These are phyloP conservation scores for Noctuana brunneofusca DNA, from an alignment of 2,888 invertebrate genomes.

Conservation along the genomic window DNA sequence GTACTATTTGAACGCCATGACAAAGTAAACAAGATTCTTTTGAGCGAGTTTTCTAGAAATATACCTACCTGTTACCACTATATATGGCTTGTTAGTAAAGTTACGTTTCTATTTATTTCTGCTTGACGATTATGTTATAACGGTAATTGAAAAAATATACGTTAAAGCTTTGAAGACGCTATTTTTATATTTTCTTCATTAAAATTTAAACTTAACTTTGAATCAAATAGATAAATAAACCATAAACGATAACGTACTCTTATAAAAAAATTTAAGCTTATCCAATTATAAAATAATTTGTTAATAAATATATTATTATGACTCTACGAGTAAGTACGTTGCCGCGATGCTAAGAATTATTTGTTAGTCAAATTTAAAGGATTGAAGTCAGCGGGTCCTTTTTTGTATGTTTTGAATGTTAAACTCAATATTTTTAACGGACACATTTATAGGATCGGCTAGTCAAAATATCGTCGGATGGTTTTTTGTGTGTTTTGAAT, in stretches of 20 bases:
- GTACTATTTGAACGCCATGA: slow-evolving; percentile 23
- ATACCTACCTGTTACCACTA: neutral
- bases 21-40: slow-evolving; percentile 22
- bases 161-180: neutral
- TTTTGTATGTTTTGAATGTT: too few species aligned
- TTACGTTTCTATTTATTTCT: neutral
- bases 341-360: too few species aligned
- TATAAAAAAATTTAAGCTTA: too few species aligned
- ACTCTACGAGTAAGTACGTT: too few species aligned
- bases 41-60: slow-evolving; percentile 15
- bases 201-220: too few species aligned
- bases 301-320: too few species aligned
- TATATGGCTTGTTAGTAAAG: neutral
- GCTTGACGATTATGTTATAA: neutral
- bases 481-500: slow-evolving; percentile 7
- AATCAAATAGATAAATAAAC: neutral
- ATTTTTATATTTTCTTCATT: too few species aligned
- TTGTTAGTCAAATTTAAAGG: too few species aligned
- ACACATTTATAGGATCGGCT: neutral
- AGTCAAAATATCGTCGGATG: neutral
- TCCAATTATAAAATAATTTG: too few species aligned
- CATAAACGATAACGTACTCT: neutral
- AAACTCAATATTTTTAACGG: neutral
- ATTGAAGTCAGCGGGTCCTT: too few species aligned
- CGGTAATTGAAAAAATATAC: neutral